These are phyloP conservation scores for Tolypeutes matacus DNA, from an alignment of 2,797 vertebrate species.

Conservation along the genomic window DNA sequence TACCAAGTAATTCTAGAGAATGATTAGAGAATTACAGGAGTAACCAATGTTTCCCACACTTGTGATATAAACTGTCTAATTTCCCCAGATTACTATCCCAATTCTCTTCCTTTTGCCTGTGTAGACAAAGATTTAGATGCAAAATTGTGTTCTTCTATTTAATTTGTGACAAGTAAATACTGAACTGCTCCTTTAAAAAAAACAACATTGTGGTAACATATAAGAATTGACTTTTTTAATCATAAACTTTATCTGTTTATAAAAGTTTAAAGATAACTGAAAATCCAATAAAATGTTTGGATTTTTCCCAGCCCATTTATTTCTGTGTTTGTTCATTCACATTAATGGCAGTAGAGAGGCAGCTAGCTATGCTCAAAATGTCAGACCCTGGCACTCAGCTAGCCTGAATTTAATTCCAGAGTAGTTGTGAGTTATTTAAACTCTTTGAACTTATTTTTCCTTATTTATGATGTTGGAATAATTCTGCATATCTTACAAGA, in stretches of 20 bases:
- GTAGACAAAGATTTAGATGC: not conserved
- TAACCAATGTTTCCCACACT: not conserved
- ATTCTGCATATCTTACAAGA: constrained; percentile 23
- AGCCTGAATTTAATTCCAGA: not conserved
- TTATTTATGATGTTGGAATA: not conserved
- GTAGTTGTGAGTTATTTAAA: not conserved
- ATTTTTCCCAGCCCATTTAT: not conserved
- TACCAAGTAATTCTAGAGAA: not conserved
- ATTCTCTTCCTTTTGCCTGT: not conserved
- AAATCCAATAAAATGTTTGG: constrained; percentile 12
- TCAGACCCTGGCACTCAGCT: not conserved
- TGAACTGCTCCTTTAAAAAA: not conserved
- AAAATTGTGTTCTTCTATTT: not conserved
- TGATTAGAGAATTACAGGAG: not conserved
- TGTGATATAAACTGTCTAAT: not conserved
- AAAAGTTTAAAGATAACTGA: not conserved
- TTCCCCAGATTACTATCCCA: constrained; percentile 38
- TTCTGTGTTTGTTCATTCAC: not conserved
- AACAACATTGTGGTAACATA: too few relatives aligned
- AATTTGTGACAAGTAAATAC: not conserved
- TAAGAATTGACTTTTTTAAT: constrained; percentile 9
- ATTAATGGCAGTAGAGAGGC: not conserved
- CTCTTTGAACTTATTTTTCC: not conserved
- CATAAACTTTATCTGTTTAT: not conserved
- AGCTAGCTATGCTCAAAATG: not conserved